phyloP scores from a whole-genome alignment of 2,888 invertebrate genomes.

The Apotomis betuletana region DNA sequence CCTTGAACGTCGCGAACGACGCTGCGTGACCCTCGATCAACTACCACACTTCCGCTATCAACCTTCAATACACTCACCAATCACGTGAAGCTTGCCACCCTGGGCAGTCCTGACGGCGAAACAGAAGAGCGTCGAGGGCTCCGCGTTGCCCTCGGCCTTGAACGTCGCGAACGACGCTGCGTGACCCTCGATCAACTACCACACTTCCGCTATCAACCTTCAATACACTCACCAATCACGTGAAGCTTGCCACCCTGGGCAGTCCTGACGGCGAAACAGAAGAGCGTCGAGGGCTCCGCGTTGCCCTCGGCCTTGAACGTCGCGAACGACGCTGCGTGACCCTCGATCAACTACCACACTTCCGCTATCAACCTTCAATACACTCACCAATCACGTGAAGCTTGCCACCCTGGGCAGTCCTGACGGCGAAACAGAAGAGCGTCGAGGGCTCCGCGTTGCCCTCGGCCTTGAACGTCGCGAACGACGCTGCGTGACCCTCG shows the following conservation, averaged over 20 bases:
- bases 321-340: conserved; percentile 97
- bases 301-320: conserved; percentile 98
- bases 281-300: conserved; percentile 95
- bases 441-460: conserved; percentile 96
- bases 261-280: conserved; percentile 95
- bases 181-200: conserved; percentile 87
- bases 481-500: conserved; percentile 93
- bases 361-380: too few species aligned
- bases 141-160: conserved; percentile 96
- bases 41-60: too few species aligned
- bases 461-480: conserved; percentile 97
- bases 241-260: conserved; percentile 98
- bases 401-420: conserved; percentile 96
- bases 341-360: conserved; percentile 82
- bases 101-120: conserved; percentile 96
- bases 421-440: conserved; percentile 96
- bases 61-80: conserved; percentile 78
- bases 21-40: conserved; percentile 94
- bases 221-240: conserved; percentile 86
- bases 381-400: conserved; percentile 92
- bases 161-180: conserved; percentile 98
- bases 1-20: conserved; percentile 97
- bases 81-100: conserved; percentile 98
- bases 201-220: too few species aligned
- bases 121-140: conserved; percentile 95